Base-by-base conservation (phyloP, 2,888 invertebrate species). In the Drosophila emarginata region DNA sequence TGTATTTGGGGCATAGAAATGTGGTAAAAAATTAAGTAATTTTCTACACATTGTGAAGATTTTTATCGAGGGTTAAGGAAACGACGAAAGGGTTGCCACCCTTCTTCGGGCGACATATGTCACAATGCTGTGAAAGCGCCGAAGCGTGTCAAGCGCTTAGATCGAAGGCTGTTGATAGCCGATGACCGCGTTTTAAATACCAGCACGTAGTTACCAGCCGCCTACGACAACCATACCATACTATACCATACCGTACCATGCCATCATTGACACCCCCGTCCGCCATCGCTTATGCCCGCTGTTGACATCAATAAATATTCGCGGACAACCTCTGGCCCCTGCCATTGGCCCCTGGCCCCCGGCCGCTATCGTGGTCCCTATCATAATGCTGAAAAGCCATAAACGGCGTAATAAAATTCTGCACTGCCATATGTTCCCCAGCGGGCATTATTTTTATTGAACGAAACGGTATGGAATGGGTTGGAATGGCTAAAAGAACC, bases 361-460 rank as follows among this genome's bases (percentile, higher is more conserved):
- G 45, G 59, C 45, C 45, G 12, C 37, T 45, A 21, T 45, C 45
- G 21, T 45, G 45, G 45, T 45, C 45, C 62, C 65, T 78, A 78
- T 87, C 79, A 85, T 81, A 78, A 78, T 73, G 78, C 78, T 80
- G 82, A 79, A 88, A 86, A 81, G 86, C 88, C 83, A 88, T 88
- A 86, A 85, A 88, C 85, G 88, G 78, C 78, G 79, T 81, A 86
- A 85, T 85, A 85, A 85, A 85, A 85, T 88, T 88, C 85, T 83
- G 88, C 84, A 87, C 77, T 79, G 81, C 85, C 85, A 88, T 85
- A 85, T 85, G 85, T 88, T 88, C 84, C 85, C 88, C 87, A 88
- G 88, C 87, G 85, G 85, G 85, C 78, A 87, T 87, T 87, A 82
- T 84, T 85, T 54, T 84, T 84, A 87, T 84, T 82, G 79, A 74